Evolutionary conservation across 2,113 vertebrate genomes (phyloP).

Genomic region (Marmota monax): DNA sequence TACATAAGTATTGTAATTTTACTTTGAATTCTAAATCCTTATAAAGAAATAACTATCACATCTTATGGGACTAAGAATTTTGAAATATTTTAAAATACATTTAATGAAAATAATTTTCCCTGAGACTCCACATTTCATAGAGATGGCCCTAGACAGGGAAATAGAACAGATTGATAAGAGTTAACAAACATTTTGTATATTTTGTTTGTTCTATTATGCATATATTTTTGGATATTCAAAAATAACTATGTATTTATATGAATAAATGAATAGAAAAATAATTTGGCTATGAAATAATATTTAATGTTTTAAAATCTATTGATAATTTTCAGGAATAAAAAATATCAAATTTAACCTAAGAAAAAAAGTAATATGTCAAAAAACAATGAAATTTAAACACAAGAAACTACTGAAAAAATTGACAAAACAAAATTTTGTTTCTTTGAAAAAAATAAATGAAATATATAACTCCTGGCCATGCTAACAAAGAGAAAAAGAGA

Average conservation of each 20-base stretch:
- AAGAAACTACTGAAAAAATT: too few species aligned
- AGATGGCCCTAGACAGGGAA: neutral
- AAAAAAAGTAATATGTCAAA: neutral
- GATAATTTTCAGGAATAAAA: neutral
- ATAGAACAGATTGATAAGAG: neutral
- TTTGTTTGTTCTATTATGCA: neutral
- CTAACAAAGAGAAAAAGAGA: too few species aligned
- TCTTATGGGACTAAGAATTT: neutral
- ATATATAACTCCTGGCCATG: too few species aligned
- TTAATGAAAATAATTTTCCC: neutral
- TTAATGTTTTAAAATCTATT: neutral
- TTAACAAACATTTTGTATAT: neutral
- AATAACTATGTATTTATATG: neutral
- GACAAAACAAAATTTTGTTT: too few species aligned
- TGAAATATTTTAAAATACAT: neutral
- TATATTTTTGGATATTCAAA: neutral
- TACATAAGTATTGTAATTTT: neutral
- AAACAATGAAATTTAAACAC: too few species aligned
- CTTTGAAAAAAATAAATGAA: too few species aligned
- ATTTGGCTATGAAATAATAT: neutral
- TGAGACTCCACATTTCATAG: neutral
- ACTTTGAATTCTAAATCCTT: neutral
- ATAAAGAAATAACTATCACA: neutral
- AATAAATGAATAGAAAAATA: neutral
- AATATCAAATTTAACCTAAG: neutral